These are phyloP conservation scores for Thelaira solivaga DNA, from an alignment of 2,888 invertebrate genomes.

Conservation along the genomic window DNA sequence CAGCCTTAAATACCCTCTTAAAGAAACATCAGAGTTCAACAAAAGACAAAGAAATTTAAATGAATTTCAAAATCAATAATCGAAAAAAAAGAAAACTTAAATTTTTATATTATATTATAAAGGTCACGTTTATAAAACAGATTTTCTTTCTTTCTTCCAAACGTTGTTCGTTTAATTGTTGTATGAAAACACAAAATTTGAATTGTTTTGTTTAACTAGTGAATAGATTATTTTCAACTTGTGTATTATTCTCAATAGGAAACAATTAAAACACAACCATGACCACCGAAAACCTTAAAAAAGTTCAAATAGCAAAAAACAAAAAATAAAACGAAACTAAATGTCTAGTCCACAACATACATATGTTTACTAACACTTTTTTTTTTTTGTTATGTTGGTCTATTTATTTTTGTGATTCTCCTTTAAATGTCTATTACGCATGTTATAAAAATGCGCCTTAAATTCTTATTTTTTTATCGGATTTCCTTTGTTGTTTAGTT, in stretches of 20 bases:
- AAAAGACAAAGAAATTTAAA: conserved; percentile 8
- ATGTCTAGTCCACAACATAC: conserved; percentile 32
- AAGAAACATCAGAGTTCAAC: not conserved
- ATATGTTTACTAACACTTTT: conserved; percentile 32
- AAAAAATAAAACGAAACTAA: not conserved
- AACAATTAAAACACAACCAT: conserved; percentile 14
- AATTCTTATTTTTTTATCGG: conserved; percentile 27
- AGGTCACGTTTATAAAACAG: conserved; percentile 49
- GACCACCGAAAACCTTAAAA: conserved; percentile 21
- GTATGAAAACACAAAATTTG: conserved; percentile 24
- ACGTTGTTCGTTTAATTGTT: not conserved
- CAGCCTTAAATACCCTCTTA: not conserved
- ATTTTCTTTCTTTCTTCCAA: not conserved
- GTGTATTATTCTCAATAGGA: not conserved
- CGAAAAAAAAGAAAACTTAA: conserved; percentile 11
- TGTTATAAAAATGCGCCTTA: conserved; percentile 53
- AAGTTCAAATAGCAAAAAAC: not conserved
- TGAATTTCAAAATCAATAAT: conserved; percentile 47
- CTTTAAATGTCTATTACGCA: conserved; percentile 47
- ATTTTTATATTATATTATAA: conserved; percentile 25
- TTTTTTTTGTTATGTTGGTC: not conserved
- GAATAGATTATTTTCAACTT: conserved; percentile 34
- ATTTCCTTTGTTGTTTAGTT: conserved; percentile 11
- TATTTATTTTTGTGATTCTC: not conserved
- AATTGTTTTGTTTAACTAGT: conserved; percentile 19